phyloP scores from a whole-genome alignment of 2,888 invertebrate genomes.

The Orchestes rusci region DNA sequence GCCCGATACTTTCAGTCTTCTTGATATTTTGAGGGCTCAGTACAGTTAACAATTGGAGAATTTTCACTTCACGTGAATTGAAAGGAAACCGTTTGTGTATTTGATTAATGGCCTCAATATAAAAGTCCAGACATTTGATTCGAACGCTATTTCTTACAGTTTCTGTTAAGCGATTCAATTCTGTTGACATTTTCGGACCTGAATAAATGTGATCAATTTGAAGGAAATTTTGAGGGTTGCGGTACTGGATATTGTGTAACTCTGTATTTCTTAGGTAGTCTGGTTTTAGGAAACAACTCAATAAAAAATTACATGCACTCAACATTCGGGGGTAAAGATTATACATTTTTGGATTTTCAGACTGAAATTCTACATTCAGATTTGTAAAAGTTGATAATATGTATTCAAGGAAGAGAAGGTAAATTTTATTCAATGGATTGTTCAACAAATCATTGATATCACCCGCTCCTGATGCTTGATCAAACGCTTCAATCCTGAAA shows the following conservation, averaged over 20 bases:
- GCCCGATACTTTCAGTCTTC: background rate
- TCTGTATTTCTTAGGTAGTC: no score
- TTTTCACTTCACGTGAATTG: no score
- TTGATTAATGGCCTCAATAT: constrained; percentile 3
- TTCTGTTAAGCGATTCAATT: no score
- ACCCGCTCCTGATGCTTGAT: constrained; percentile 1
- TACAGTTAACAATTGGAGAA: background rate
- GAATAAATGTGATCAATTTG: constrained; percentile 13
- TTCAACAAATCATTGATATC: background rate
- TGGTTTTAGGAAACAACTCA: constrained; percentile 11
- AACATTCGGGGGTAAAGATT: constrained; percentile 1
- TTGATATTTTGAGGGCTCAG: background rate
- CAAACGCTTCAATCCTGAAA: constrained; percentile 6
- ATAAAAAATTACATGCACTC: constrained; percentile 1
- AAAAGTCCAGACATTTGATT: constrained; percentile 9
- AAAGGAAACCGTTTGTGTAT: background rate
- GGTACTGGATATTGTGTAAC: no score
- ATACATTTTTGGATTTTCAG: constrained; percentile 14
- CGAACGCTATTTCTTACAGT: background rate
- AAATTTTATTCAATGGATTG: constrained; percentile 4
- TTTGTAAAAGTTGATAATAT: constrained; percentile 12
- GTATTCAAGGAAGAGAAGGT: constrained; percentile 15
- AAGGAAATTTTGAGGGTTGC: constrained; percentile 10
- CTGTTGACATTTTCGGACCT: background rate
- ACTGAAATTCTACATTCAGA: constrained; percentile 6